Conservation (phyloP, 2,888 invertebrate genomes). For the Lissonota sp. region DNA sequence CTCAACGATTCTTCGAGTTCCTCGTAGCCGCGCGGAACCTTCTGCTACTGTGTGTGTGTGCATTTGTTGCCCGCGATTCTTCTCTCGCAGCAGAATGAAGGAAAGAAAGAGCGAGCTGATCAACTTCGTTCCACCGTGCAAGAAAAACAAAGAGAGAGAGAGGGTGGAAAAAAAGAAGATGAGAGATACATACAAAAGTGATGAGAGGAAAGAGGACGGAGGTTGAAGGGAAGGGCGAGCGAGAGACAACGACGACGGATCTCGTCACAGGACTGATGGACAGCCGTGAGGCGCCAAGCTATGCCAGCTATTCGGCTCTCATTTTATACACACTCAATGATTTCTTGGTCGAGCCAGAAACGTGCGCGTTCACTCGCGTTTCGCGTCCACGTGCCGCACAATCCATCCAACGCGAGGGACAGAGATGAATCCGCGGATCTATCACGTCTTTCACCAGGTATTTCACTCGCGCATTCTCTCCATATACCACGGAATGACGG, state of each 20-base stretch:
- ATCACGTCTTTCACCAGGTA: constrained; percentile 48
- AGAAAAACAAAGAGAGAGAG: constrained; percentile 35
- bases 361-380: constrained; percentile 32
- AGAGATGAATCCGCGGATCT: constrained; percentile 42
- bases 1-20: constrained; percentile 72
- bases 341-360: constrained; percentile 47
- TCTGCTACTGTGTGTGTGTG: constrained; percentile 34
- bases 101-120: constrained; percentile 53
- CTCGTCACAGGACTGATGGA: constrained; percentile 74
- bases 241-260: constrained; percentile 61
- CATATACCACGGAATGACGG: constrained; percentile 33
- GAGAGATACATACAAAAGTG: constrained; percentile 5
- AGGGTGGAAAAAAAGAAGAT: constrained; percentile 17
- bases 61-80: neutral
- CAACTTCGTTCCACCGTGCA: constrained; percentile 42
- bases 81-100: constrained; percentile 55
- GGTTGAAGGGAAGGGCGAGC: constrained; percentile 62
- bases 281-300: constrained; percentile 79
- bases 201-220: constrained; percentile 52
- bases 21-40: constrained; percentile 75
- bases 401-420: constrained; percentile 33
- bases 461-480: constrained; percentile 58
- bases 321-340: constrained; percentile 67
- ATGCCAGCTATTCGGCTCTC: constrained; percentile 78
- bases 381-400: constrained; percentile 61